phyloP scores from a whole-genome alignment of 2,113 vertebrate genomes.

The Python bivittatus region DNA sequence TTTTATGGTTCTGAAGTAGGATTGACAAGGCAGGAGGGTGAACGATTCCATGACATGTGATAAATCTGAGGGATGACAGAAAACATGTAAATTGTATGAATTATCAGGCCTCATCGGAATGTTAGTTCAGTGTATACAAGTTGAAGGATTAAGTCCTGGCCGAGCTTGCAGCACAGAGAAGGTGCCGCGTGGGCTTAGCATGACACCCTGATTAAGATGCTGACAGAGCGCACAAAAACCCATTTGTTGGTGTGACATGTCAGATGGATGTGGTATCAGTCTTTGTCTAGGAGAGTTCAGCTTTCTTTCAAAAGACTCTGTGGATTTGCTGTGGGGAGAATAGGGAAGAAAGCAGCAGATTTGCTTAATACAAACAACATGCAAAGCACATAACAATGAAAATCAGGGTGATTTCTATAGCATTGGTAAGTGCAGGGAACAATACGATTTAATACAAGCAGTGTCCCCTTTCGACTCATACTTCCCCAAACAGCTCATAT shows the following conservation, averaged over 20 bases:
- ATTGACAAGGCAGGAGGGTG: neutral
- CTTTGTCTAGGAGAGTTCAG: constrained; percentile 85
- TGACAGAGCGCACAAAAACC: constrained; percentile 89
- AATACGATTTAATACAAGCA: constrained; percentile 48
- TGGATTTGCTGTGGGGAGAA: constrained; percentile 67
- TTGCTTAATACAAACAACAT: constrained; percentile 63
- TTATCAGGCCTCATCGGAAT: constrained; percentile 76
- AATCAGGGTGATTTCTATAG: constrained; percentile 66
- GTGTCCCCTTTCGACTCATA: constrained; percentile 36
- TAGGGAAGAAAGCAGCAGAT: constrained; percentile 55
- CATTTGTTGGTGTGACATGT: constrained; percentile 89
- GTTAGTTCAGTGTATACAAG: constrained; percentile 75
- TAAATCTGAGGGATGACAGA: constrained; percentile 64
- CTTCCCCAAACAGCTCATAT: constrained; percentile 32
- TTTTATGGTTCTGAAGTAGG: neutral
- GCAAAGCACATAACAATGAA: constrained; percentile 61
- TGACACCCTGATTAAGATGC: constrained; percentile 88
- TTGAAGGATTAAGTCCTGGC: constrained; percentile 76
- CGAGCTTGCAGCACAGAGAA: constrained; percentile 72
- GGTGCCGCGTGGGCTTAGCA: constrained; percentile 71
- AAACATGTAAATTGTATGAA: constrained; percentile 76
- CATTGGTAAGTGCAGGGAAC: constrained; percentile 51
- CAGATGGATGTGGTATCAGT: constrained; percentile 87
- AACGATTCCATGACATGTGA: constrained; percentile 50
- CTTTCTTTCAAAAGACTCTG: constrained; percentile 76